Base-by-base conservation (phyloP, 2,888 invertebrate genomes). In the Lydus trimaculatus region DNA sequence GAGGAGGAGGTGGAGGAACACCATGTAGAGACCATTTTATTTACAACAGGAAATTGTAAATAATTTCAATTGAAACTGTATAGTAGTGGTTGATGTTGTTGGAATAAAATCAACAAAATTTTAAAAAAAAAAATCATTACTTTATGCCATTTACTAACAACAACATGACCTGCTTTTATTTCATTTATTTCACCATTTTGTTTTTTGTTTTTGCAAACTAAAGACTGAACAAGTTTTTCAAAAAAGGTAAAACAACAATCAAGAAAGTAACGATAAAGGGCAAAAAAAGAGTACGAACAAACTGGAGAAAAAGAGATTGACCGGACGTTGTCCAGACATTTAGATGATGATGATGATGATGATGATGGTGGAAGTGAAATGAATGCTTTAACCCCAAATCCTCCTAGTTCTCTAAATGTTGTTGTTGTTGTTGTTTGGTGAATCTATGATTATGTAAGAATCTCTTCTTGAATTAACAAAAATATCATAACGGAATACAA, bases 21-120 rank as follows among this genome's bases (percentile, higher is more conserved):
- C 20, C 48, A 48, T 56, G 25, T 56, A 56, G 25, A 25, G 15
- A 23, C 11, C 56, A 56, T 56, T 56, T 56, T 25, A 25, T 56
- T 5, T 25, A 56, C 56, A 56, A 56, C 56, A 56, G 56, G 56
- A 56, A 56, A 56, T 56, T 56, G 56, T 56, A 56, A 56, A 56
- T 56, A 56, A 56, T 56, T n/a, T 25, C 56, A 56, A 56, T 56
- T 56, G 56, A 56, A 56, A 56, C 25, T 56, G 56, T 43, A 36
- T 43, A 43, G 43, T 23, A 13, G 23, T 56, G 23, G 48, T 48
- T 48, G 48, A 3, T 48, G 56, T 25, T 25, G 56, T 52, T 52
- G 15, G 56, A 25, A 56, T 56, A 25, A 20, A 56, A 25, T 25
- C 13, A 11, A 20, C n/a, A 48, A 9, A 20, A 4, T 9, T 28